Base-by-base conservation (phyloP, 2,113 vertebrate genomes). In the Cheirogaleus medius region DNA sequence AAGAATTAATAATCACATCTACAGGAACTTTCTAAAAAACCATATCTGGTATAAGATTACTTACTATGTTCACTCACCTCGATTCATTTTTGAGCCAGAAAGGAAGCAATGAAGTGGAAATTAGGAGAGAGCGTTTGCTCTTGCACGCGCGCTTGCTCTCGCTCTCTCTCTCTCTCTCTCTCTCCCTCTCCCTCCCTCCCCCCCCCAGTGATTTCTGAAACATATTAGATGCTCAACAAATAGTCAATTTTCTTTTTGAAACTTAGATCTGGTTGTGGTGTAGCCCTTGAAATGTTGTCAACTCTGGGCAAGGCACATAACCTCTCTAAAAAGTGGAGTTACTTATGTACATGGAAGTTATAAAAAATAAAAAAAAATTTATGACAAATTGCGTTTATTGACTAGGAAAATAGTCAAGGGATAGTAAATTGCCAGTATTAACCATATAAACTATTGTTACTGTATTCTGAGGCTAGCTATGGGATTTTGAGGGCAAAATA, bases 21-120 rank as follows among this genome's bases (percentile, higher is more conserved):
- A 5, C 0, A 76, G 32, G 44, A 63, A 83, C 64, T 89, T 74
- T 68, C 32, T 42, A 23, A 18, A 9, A 63, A 89, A 73, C 17
- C 1, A 29, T 14, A 4, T 63, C 4, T 84, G 39, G 8, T 68
- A 49, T 81, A 74, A 84, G 27, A 69, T 80, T 73, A 69, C 8
- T 80, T 73, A 69, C 8, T 39, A 0, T 84, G 49, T 29, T 81
- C 39, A 84, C 42, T 91, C 90, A 93, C 11, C 13, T 88, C 39
- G 18, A 80, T 42, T 93, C 25, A 69, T 63, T 84, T 96, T 93
- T 85, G 56, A 73, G 47, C 6, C 58, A 87, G 63, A 94, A 77
- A 76, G 74, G 27, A 77, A 78, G 13, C 47, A 82, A 64, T 37
- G 29, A 83, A 77, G 15, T 66, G 8, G 83, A 86, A 78, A 82